Evolutionary conservation across 2,113 vertebrate genomes (phyloP), one percentile per base, ranked within the genome.

Genomic region (Helogale parvula): DNA sequence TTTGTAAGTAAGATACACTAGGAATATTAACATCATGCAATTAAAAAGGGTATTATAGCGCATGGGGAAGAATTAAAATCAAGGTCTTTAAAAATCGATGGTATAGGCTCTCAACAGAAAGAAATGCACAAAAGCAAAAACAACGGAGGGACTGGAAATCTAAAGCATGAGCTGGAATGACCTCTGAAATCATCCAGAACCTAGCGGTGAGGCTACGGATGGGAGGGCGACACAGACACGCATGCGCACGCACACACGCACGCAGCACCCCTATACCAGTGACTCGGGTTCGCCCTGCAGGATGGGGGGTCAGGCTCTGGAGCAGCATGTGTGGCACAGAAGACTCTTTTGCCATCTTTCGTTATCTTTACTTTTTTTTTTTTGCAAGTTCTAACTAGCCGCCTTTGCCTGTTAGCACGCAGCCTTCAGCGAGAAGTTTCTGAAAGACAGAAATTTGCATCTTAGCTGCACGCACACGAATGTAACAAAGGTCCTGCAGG

Each of bases 1-100:
- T 63, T 72, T 83, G n/a, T n/a, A 81, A 80, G 27, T 47, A 86
- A 95, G 41, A n/a, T 66, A 77, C 66, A 47, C 38, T 33, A 71
- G 50, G 80, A 90, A 72, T 72, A 69, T 10, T 72, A 60, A 60
- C 33, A 87, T 23, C 47, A 65, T 6, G 3, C 52, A 71, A 92
- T 65, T 63, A 45, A 0, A 45, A 65, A 80, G 15, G 81, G 25
- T 41, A 72, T 23, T 50, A 6, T 3, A 27, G 50, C 71, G n/a
- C 19, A 12, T 1, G 21, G 15, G 15, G 50, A 71, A 86, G 38
- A 87, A 80, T 3, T 60, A 38, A 92, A 50, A 41, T 35, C 29
- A n/a, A 19, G 0, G 11, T 65, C 63, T 92, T 52, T 52, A 27
- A 81, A 90, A 45, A n/a, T 8, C 10, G 33, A 19, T 6, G 33